These are phyloP conservation scores for Lophotriccus pileatus DNA, from an alignment of 2,797 vertebrate species.

Conservation along the genomic window DNA sequence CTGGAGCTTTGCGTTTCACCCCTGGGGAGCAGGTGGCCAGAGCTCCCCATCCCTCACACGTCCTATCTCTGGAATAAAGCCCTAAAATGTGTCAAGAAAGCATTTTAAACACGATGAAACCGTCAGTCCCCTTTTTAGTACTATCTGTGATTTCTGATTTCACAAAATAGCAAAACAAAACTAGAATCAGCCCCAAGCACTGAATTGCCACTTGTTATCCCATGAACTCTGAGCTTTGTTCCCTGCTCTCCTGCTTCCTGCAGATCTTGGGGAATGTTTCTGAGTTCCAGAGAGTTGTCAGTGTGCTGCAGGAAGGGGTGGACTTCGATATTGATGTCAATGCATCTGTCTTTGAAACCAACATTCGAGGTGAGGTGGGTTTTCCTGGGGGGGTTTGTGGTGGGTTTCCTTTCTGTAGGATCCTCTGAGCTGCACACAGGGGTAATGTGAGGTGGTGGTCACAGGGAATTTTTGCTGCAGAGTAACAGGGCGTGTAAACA, in stretches of 20 bases:
- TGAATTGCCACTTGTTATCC: background rate
- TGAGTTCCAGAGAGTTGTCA: slow-evolving; percentile 93
- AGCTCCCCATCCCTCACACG: rapidly evolving
- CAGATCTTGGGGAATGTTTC: slow-evolving; percentile 93
- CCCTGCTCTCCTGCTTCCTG: background rate
- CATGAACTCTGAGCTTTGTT: background rate
- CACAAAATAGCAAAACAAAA: background rate
- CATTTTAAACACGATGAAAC: rapidly evolving
- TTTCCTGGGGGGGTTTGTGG: rapidly evolving
- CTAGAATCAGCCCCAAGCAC: rapidly evolving
- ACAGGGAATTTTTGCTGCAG: background rate
- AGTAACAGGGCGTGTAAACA: rapidly evolving
- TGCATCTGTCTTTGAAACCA: slow-evolving; percentile 96
- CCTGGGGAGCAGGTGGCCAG: too few relatives aligned
- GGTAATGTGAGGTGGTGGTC: rapidly evolving
- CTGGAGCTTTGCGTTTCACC: rapidly evolving
- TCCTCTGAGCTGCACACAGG: background rate
- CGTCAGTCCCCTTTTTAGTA: rapidly evolving
- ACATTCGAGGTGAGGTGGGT: slow-evolving; percentile 89
- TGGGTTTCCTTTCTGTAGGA: rapidly evolving
- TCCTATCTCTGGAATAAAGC: background rate
- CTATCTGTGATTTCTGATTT: background rate
- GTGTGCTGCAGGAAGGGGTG: slow-evolving; percentile 87
- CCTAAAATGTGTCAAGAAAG: rapidly evolving
- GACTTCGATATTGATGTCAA: slow-evolving; percentile 97